These are phyloP conservation scores for Blastomussa wellsi DNA, from an alignment of 92 coral and sea anemone species.

Conservation along the genomic window DNA sequence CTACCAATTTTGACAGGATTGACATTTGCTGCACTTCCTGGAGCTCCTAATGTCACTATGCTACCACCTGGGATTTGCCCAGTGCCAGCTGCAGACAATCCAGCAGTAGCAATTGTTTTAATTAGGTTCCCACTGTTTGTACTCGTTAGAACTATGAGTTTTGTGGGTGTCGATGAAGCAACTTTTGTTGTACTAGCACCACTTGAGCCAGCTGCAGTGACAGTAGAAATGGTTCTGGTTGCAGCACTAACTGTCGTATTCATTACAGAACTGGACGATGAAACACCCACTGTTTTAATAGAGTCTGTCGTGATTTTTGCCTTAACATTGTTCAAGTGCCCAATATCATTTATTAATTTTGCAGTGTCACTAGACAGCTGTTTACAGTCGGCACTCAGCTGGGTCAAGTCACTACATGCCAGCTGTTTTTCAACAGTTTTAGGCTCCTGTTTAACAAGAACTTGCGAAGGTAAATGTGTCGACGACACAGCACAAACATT, in stretches of 20 bases:
- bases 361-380: slow-evolving; percentile 60
- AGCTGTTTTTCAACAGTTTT: slow-evolving; percentile 49
- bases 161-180: slow-evolving; percentile 81
- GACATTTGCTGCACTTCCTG: slow-evolving; percentile 47
- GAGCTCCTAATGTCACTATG: slow-evolving; percentile 62
- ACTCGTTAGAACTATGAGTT: slow-evolving; percentile 91
- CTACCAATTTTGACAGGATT: slow-evolving; percentile 57
- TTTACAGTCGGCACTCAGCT: slow-evolving; percentile 54
- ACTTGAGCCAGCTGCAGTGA: slow-evolving; percentile 42
- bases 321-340: slow-evolving; percentile 80
- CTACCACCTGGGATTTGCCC: slow-evolving; percentile 76
- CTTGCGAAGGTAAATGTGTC: slow-evolving; percentile 57
- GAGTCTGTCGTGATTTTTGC: slow-evolving; percentile 66
- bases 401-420: slow-evolving; percentile 33
- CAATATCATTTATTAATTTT: slow-evolving; percentile 76
- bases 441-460: slow-evolving; percentile 76
- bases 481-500: slow-evolving; percentile 62
- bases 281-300: slow-evolving; percentile 58
- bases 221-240: slow-evolving; percentile 43
- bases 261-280: slow-evolving; percentile 53
- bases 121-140: slow-evolving; percentile 88
- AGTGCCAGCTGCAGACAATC: slow-evolving; percentile 72
- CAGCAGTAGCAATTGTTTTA: slow-evolving; percentile 91
- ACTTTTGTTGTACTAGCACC: slow-evolving; percentile 56
- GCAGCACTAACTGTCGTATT: slow-evolving; percentile 58